A percentile compares a stretch with the other conserved stretches of the same genome.
Conservation (phyloP, 2,113 vertebrate species). For the Corapipo altera region DNA sequence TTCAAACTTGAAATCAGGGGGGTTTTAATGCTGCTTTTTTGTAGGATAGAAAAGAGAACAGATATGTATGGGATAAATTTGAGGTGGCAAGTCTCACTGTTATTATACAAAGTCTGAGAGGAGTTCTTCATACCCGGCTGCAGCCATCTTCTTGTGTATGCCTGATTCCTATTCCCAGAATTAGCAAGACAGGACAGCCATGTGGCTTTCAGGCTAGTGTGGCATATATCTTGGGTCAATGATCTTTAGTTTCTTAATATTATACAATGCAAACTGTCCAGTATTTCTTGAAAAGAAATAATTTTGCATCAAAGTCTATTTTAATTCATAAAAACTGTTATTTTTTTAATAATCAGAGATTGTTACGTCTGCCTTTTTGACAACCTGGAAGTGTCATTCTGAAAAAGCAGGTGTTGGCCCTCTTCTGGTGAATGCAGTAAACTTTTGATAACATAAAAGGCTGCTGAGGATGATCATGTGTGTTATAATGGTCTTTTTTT, state of each 20-base stretch:
- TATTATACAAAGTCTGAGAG: not conserved
- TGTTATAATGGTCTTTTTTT: not conserved
- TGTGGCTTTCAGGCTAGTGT: not conserved
- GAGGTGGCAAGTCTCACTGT: not conserved
- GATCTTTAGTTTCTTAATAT: not conserved
- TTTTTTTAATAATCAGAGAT: not conserved
- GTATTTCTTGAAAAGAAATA: not conserved
- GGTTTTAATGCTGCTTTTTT: not conserved
- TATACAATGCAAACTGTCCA: not conserved
- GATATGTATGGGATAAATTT: not conserved
- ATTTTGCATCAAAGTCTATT: not conserved
- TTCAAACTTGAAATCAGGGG: not conserved
- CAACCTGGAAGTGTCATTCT: not conserved
- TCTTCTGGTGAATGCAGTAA: slow-evolving; percentile 19
- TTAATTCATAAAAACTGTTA: not conserved
- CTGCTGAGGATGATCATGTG: not conserved
- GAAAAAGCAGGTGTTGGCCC: slow-evolving; percentile 17
- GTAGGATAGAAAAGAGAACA: not conserved
- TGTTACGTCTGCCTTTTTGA: not conserved
- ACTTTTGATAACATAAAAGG: not conserved
- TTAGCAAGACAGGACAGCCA: not conserved
- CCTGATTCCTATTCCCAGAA: not conserved
- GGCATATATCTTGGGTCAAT: not conserved
- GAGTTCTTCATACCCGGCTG: not conserved
- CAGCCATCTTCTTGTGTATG: not conserved